phyloP scores from a whole-genome alignment of 2,113 vertebrate species.

The Numenius arquata region DNA sequence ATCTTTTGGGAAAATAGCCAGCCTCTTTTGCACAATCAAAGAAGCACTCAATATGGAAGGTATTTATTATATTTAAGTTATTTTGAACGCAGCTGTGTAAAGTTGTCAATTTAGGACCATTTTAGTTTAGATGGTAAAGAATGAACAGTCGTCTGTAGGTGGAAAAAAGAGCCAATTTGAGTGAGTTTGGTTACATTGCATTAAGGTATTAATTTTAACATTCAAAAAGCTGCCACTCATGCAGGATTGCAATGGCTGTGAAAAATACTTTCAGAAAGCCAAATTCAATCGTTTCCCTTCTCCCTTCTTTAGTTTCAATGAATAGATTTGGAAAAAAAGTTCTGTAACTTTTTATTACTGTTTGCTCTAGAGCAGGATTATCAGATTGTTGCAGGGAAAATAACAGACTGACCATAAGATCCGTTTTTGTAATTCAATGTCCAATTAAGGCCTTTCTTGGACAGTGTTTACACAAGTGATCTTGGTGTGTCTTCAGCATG shows the following conservation, averaged over 20 bases:
- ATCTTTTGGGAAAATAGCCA: neutral
- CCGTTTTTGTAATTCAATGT: neutral
- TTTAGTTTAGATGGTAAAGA: neutral
- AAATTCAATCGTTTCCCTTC: neutral
- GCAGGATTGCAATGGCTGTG: neutral
- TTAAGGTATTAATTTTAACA: neutral
- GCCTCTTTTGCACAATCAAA: neutral
- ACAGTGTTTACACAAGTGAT: neutral
- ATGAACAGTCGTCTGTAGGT: neutral
- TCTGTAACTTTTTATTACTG: neutral
- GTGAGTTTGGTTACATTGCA: neutral
- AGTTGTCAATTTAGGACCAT: neutral
- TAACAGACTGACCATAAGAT: neutral
- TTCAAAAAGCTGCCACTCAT: neutral
- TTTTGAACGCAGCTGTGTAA: neutral
- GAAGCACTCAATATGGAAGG: neutral
- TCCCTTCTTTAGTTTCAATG: neutral
- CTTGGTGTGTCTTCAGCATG: neutral
- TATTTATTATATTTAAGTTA: neutral
- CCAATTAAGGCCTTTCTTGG: neutral
- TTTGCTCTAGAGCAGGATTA: neutral
- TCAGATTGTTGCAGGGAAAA: neutral
- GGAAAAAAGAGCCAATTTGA: neutral
- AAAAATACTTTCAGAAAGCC: neutral
- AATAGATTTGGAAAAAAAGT: neutral